These are phyloP conservation scores for Gila orcuttii DNA, from an alignment of 2,113 vertebrate species.

Conservation along the genomic window DNA sequence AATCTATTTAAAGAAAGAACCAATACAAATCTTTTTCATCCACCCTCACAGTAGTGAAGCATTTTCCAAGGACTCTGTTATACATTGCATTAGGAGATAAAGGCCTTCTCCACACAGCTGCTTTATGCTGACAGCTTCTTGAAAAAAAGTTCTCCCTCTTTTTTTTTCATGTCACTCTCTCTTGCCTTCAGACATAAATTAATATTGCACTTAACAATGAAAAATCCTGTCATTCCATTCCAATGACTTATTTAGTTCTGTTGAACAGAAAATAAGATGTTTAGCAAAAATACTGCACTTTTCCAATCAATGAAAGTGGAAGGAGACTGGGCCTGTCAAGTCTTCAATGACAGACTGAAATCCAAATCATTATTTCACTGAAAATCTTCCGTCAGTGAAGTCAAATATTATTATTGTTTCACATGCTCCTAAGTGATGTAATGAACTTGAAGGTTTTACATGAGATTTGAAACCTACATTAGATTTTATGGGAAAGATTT, in stretches of 20 bases:
- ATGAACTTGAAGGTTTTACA: not conserved
- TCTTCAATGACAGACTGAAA: not conserved
- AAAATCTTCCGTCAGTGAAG: not conserved
- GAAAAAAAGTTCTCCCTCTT: slow-evolving; percentile 61
- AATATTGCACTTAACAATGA: not conserved
- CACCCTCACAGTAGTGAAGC: slow-evolving; percentile 65
- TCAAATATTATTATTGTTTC: not conserved
- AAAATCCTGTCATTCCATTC: not conserved
- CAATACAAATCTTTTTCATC: slow-evolving; percentile 74
- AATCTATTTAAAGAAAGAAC: slow-evolving; percentile 72
- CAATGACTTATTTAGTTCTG: not conserved
- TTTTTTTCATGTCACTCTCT: slow-evolving; percentile 5
- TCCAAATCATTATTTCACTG: not conserved
- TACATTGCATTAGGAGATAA: slow-evolving; percentile 76
- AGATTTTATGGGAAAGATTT: not conserved
- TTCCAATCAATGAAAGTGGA: not conserved
- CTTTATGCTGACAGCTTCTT: slow-evolving; percentile 71
- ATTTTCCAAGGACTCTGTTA: slow-evolving; percentile 70
- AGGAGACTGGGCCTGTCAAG: not conserved
- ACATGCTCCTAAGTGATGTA: not conserved
- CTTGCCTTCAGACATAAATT: not conserved
- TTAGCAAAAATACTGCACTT: not conserved
- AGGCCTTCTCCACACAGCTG: slow-evolving; percentile 72
- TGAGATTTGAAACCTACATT: not conserved
- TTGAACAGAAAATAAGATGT: not conserved